Percentiles rank a stretch among this genome's conserved stretches.
Conservation (phyloP, 2,797 vertebrate genomes). For the Salarias fasciatus region DNA sequence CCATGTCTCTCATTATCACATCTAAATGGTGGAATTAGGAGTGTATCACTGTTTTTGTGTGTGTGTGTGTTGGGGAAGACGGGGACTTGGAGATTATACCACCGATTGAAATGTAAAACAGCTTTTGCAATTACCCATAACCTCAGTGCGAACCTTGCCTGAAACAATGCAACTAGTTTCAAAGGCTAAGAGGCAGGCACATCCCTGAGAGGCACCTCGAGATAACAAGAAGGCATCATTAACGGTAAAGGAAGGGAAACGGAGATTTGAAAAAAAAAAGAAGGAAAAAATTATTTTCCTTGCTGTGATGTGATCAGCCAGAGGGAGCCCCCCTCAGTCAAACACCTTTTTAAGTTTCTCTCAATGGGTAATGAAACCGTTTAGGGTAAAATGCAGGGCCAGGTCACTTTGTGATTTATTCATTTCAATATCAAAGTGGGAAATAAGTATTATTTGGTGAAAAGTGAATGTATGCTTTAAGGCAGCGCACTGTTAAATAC, state of each 20-base stretch:
- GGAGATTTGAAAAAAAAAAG: background rate
- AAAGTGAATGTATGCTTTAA: background rate
- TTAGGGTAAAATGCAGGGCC: conserved; percentile 48
- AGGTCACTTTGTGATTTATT: conserved; percentile 40
- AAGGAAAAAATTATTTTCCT: too few relatives aligned
- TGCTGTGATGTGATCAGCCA: conserved; percentile 49
- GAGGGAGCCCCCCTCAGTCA: conserved; percentile 34
- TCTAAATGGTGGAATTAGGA: conserved; percentile 70
- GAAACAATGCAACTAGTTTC: conserved; percentile 78
- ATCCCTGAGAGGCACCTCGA: conserved; percentile 65
- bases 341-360: conserved; percentile 39
- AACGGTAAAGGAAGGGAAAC: conserved; percentile 68
- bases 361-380: conserved; percentile 41
- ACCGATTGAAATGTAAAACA: conserved; percentile 83
- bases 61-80: conserved; percentile 60
- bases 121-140: conserved; percentile 80
- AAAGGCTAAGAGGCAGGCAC: conserved; percentile 72
- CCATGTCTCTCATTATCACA: conserved; percentile 54
- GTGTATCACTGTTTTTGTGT: conserved; percentile 70
- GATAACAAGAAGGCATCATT: conserved; percentile 76
- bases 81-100: conserved; percentile 68
- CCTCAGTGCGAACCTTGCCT: conserved; percentile 76
- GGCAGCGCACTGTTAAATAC: background rate
- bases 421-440: conserved; percentile 39
- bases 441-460: conserved; percentile 39